Base-by-base conservation (phyloP, 2,113 vertebrate genomes). In the Coreoperca whiteheadi region DNA sequence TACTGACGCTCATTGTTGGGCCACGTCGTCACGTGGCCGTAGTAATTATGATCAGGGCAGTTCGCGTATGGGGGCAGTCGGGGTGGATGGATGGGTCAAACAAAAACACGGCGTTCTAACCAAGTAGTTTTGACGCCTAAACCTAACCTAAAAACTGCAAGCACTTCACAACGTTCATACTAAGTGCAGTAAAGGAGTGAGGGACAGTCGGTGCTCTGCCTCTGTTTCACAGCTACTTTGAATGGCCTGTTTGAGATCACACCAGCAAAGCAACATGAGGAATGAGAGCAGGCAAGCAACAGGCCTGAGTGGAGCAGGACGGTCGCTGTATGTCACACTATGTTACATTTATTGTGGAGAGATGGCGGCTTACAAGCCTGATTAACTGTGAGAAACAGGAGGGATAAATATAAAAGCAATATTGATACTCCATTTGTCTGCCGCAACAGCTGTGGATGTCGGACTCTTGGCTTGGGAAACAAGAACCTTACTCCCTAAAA, bases 371-470 rank as follows among this genome's bases (percentile, higher is more conserved):
- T 2, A 25, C 1, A 11, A 41, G 74, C 50, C 81, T 61, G 70
- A 93, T 81, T 72, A 77, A 89, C 70, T 65, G 77, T 87, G 86
- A 87, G 87, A 88, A 84, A 84, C 41, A 20, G 23, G 68, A 82
- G 80, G 61, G 81, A 60, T 83, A 88, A 85, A 85, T 87, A 82
- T 83, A 81, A 86, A 90, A 69, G 77, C 71, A 54, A 80, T 74
- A 79, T 25, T 25, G 66, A 60, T 60, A 63, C 77, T 74, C 70
- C 88, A 89, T 90, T 87, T 82, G 89, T 91, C 85, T 83, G 77
- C 59, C 0, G 64, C 69, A 73, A 76, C 92, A 91, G 92, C 91
- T 91, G 88, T 74, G 85, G 74, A 74, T 81, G 84, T 89, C 68
- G 39, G 72, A 83, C 61, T 15, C 86, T 91, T 91, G 88, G 92